Evolutionary conservation across 2,113 vertebrate genomes (phyloP), one percentile per base, ranked within the genome.

Genomic region (Sclerurus mexicanus): DNA sequence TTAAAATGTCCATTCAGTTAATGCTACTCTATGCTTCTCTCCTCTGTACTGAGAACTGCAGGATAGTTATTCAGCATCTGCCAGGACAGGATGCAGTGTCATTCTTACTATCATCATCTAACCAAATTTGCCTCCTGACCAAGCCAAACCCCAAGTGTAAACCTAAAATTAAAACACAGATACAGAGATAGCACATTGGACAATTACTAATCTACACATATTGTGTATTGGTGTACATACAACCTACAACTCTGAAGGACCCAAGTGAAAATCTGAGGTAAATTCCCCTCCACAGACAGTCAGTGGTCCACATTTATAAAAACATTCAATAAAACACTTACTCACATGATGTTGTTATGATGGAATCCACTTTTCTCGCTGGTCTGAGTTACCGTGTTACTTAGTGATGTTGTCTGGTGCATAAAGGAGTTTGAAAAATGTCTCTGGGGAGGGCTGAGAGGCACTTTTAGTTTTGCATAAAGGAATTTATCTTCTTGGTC

Each of bases 371-470:
- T 28, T 64, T 47, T 89, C 40, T 14, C 56, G 78, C 24, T 52
- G 22, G 49, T 79, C 72, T 53, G 40, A 85, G 19, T 39, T 53
- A 67, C 30, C 60, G 46, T 18, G 4, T 59, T 67, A 80, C 47
- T 72, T 27, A 46, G n/a, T 50, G 74, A 78, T 83, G 25, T 13
- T 85, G n/a, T 55, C 63, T 90, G 47, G 9, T 69, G 30, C 9
- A 19, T n/a, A 87, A 84, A 84, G 23, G 16, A 88, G 37, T 74
- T 67, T 77, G 55, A 93, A 86, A 95, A 95, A 94, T 81, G 59
- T 47, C 50, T 67, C 42, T 80, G 23, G 31, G 39, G 35, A 76
- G 33, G 47, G 23, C 11, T 74, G n/a, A 87, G 21, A 93, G 23
- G 50, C 23, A 72, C 31, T 73, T 23, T 30, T 44, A 84, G 47